These are phyloP conservation scores for Actinemys pallida DNA, from an alignment of 2,113 vertebrate species.

Conservation along the genomic window DNA sequence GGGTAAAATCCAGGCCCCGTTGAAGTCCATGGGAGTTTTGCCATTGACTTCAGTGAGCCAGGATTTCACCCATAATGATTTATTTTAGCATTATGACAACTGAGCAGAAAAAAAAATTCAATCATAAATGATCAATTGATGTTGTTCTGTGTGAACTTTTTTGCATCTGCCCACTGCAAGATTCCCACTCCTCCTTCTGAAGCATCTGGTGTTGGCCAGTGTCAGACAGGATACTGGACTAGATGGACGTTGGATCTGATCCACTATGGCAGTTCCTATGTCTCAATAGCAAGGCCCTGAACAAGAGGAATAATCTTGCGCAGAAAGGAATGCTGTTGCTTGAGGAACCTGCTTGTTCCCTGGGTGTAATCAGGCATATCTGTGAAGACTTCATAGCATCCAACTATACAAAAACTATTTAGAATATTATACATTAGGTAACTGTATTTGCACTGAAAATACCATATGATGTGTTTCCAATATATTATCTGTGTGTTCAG, in stretches of 20 bases:
- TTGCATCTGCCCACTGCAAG: neutral
- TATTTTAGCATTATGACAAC: neutral
- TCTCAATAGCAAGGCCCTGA: neutral
- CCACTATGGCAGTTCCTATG: neutral
- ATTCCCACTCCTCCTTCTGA: neutral
- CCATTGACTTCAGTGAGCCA: neutral
- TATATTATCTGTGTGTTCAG: neutral
- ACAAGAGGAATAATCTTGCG: neutral
- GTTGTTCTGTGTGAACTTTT: neutral
- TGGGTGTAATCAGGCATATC: neutral
- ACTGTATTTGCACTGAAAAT: neutral
- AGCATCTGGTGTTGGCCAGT: neutral
- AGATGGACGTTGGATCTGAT: neutral
- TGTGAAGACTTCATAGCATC: neutral
- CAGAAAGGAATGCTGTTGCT: neutral
- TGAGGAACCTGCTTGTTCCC: neutral
- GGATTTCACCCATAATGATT: neutral
- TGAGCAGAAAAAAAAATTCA: neutral
- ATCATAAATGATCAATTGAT: neutral
- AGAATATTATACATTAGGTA: neutral
- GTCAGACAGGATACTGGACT: neutral
- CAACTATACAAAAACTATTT: neutral
- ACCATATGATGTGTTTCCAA: accelerated
- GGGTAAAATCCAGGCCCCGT: neutral
- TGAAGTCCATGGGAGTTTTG: neutral